Percentiles rank a stretch among this genome's conserved stretches.
Evolutionary conservation across 2,113 vertebrate genomes (phyloP).

Genomic region (Arenaria interpres): DNA sequence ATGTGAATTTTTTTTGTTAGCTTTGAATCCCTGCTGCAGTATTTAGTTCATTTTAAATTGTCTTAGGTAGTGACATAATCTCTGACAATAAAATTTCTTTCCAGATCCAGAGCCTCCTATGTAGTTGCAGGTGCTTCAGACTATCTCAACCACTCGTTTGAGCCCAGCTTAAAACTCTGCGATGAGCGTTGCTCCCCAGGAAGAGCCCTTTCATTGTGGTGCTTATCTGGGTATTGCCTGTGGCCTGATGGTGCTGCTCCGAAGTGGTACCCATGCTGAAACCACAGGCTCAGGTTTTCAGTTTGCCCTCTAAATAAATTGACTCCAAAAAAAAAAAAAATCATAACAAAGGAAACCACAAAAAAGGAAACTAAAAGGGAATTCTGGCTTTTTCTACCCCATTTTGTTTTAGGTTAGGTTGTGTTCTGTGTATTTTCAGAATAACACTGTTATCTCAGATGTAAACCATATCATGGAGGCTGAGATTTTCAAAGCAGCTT

Average conservation of each 20-base stretch:
- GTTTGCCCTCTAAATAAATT: not conserved
- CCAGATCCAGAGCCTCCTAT: not conserved
- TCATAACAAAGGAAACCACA: not conserved
- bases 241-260: not conserved
- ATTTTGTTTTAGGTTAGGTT: not conserved
- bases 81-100: not conserved
- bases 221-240: not conserved
- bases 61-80: not conserved
- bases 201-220: not conserved
- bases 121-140: slow-evolving; percentile 5
- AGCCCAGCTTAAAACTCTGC: not conserved
- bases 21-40: not conserved
- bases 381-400: not conserved
- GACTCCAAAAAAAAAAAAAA: not conserved
- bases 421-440: slow-evolving; percentile 22
- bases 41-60: not conserved
- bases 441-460: slow-evolving; percentile 3
- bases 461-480: slow-evolving; percentile 28
- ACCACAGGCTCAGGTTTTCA: not conserved
- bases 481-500: slow-evolving; percentile 62
- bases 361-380: not conserved
- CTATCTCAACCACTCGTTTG: not conserved
- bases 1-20: not conserved
- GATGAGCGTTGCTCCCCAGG: not conserved
- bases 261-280: not conserved